Evolutionary conservation across 2,113 vertebrate genomes (phyloP), one percentile per base, ranked within the genome.

Genomic region (Azemiops feae): DNA sequence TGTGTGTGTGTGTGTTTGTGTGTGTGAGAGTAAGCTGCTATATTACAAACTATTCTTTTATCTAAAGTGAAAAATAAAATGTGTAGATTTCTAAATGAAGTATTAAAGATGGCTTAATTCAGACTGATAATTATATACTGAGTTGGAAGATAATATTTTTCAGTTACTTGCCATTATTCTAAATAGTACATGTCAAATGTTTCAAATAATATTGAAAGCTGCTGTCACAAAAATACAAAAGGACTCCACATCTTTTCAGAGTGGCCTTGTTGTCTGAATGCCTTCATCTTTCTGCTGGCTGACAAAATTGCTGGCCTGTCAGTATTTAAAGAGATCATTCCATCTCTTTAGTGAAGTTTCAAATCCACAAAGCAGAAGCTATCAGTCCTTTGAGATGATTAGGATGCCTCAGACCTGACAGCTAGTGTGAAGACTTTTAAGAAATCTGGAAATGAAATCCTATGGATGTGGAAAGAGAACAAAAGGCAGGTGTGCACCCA

Each of bases 261-360:
- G 23, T 93, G 94, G 94, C 69, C 94, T 96, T 96, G 96, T 96
- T 97, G 94, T 97, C 93, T 96, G 95, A 97, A 92, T 92, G 89
- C 1, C 34, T 95, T 95, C 96, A 95, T 97, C 93, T 96, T 90
- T 95, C 89, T 93, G 92, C 64, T 96, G 91, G 93, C 74, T 97
- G 96, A 97, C 97, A 92, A 96, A 97, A 97, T 96, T 97, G 96
- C 96, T 97, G 94, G 93, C 95, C 96, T 98, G 97, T 98, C 97
- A 97, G 94, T 93, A 94, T 92, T 93, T 95, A 95, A 97, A 97
- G 96, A 90, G 95, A 96, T 97, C 96, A 95, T 96, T 98, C 97
- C 96, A 97, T 97, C 96, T 97, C 96, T 96, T 95, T 96, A 96
- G 96, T 96, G 96, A 96, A 97, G 96, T 95, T 97, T 97, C 95